These are phyloP conservation scores for Crotalus viridis DNA, from an alignment of 2,113 vertebrate species.

Conservation along the genomic window DNA sequence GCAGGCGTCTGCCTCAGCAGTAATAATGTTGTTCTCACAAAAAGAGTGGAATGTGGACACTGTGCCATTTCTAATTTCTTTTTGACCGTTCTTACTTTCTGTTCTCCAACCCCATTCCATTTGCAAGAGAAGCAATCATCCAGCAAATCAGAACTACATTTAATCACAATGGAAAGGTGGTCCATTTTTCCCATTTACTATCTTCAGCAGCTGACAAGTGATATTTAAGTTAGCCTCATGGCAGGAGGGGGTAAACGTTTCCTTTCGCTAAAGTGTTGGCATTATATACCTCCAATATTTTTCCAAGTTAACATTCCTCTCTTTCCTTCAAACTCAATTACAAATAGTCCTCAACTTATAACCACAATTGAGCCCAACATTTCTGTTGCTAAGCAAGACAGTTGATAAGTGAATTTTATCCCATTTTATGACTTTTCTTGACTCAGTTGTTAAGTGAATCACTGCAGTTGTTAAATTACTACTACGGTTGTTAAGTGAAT, in stretches of 20 bases:
- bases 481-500: too few relatives aligned
- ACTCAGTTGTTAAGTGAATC: too few relatives aligned
- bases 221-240: background rate
- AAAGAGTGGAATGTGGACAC: background rate
- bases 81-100: background rate
- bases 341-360: background rate
- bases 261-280: background rate
- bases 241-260: background rate
- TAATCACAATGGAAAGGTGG: background rate
- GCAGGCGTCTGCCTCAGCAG: background rate
- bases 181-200: background rate
- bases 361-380: too few relatives aligned
- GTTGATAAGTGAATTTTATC: too few relatives aligned
- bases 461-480: too few relatives aligned
- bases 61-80: background rate
- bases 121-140: background rate
- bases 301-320: background rate
- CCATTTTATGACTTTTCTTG: too few relatives aligned
- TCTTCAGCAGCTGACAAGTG: background rate
- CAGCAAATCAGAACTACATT: background rate
- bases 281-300: background rate
- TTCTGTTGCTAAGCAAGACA: too few relatives aligned
- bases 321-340: background rate
- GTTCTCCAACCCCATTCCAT: background rate
- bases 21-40: background rate